phyloP scores from a whole-genome alignment of 2,113 vertebrate species.

The Grus americana region DNA sequence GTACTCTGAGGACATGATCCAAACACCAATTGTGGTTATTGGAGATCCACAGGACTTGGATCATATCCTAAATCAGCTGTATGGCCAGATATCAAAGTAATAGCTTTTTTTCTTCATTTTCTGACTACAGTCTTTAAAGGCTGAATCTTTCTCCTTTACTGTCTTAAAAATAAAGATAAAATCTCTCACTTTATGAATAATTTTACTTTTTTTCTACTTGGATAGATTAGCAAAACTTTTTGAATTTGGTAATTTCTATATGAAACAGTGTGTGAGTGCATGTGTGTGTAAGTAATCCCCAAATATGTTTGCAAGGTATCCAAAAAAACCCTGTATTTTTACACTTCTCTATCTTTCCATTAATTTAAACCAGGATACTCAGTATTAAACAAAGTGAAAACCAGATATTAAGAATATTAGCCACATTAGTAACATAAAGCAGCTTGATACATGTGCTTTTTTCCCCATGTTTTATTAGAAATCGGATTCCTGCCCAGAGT shows the following conservation, averaged over 20 bases:
- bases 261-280: neutral
- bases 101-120: neutral
- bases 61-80: slow-evolving; percentile 45
- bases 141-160: neutral
- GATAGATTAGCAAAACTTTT: neutral
- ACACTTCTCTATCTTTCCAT: neutral
- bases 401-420: neutral
- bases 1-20: slow-evolving; percentile 61
- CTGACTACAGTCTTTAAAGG: neutral
- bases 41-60: slow-evolving; percentile 64
- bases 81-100: slow-evolving; percentile 49
- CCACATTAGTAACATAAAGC: neutral
- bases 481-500: neutral
- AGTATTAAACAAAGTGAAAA: neutral
- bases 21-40: slow-evolving; percentile 50
- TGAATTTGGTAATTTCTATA: neutral
- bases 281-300: neutral
- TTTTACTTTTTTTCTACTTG: neutral
- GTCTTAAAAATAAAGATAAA: neutral
- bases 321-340: fast-evolving
- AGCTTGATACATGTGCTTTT: neutral
- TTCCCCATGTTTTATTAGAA: neutral
- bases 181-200: neutral
- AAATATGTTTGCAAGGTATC: neutral
- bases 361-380: neutral